A percentile compares a stretch with the other conserved stretches of the same genome.
Conservation (phyloP, 2,888 invertebrate genomes). For the Seira musarum region DNA sequence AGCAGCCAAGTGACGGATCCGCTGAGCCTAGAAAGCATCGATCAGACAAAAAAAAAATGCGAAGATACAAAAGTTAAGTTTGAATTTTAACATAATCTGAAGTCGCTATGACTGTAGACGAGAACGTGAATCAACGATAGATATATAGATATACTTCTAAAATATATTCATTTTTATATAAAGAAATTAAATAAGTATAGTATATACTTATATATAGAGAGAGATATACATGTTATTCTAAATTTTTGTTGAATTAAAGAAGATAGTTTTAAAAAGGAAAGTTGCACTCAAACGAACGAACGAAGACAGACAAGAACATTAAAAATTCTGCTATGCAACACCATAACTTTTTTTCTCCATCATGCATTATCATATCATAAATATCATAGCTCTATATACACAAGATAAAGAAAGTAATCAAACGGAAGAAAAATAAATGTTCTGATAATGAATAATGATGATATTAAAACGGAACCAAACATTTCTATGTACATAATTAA, state of each 20-base stretch:
- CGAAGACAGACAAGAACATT: constrained; percentile 38
- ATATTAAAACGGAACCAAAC: too few species aligned
- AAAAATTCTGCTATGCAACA: constrained; percentile 58
- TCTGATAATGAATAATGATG: too few species aligned
- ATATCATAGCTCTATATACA: too few species aligned
- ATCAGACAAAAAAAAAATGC: constrained; percentile 2
- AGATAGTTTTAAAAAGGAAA: constrained; percentile 4
- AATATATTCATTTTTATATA: constrained; percentile 27
- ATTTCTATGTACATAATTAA: too few species aligned
- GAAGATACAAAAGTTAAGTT: not conserved
- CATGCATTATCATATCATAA: constrained; percentile 21
- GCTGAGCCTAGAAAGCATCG: constrained; percentile 64
- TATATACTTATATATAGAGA: constrained; percentile 22
- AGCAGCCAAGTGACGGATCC: constrained; percentile 68
- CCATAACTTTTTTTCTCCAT: constrained; percentile 48
- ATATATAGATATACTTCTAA: constrained; percentile 12
- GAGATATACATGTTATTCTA: constrained; percentile 33
- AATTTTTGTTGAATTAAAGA: constrained; percentile 11
- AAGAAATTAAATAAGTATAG: constrained; percentile 21
- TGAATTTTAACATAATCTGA: not conserved
- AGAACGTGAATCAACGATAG: not conserved
- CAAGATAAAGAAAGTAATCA: too few species aligned
- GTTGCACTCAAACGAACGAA: constrained; percentile 8
- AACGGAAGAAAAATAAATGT: too few species aligned
- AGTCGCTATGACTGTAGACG: not conserved